A percentile compares a stretch with the other conserved stretches of the same genome.
These are phyloP conservation scores for Linepithema humile DNA, from an alignment of 1,140 invertebrate species.

Conservation along the genomic window DNA sequence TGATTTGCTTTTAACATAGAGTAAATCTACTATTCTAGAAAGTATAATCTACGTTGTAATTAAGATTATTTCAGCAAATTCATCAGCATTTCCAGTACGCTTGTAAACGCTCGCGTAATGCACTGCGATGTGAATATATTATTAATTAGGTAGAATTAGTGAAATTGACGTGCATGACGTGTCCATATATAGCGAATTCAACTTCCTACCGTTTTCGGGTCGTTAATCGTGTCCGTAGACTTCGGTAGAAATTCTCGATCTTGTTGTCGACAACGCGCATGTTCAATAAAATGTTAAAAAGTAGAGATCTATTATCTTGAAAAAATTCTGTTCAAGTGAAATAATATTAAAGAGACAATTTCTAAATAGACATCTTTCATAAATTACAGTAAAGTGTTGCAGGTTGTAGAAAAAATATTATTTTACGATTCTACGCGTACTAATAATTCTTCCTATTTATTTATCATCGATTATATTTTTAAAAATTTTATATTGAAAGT, in stretches of 20 bases:
- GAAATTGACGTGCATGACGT: constrained; percentile 26
- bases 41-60: neutral
- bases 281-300: constrained; percentile 24
- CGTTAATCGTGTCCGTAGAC: constrained; percentile 44
- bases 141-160: constrained; percentile 45
- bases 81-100: constrained; percentile 12
- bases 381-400: neutral
- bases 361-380: neutral
- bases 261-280: constrained; percentile 32
- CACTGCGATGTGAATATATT: constrained; percentile 36
- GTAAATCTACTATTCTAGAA: constrained; percentile 9
- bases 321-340: constrained; percentile 40
- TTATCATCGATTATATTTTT: neutral
- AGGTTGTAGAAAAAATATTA: neutral
- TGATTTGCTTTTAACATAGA: no score
- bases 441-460: neutral
- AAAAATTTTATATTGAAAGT: neutral
- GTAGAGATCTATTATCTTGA: neutral
- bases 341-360: constrained; percentile 12
- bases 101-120: constrained; percentile 32
- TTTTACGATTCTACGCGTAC: neutral
- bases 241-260: constrained; percentile 44
- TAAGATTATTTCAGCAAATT: neutral
- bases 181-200: constrained; percentile 38
- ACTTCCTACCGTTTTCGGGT: constrained; percentile 34